phyloP scores from a whole-genome alignment of 1,140 invertebrate species.

The Heterodera carotae region DNA sequence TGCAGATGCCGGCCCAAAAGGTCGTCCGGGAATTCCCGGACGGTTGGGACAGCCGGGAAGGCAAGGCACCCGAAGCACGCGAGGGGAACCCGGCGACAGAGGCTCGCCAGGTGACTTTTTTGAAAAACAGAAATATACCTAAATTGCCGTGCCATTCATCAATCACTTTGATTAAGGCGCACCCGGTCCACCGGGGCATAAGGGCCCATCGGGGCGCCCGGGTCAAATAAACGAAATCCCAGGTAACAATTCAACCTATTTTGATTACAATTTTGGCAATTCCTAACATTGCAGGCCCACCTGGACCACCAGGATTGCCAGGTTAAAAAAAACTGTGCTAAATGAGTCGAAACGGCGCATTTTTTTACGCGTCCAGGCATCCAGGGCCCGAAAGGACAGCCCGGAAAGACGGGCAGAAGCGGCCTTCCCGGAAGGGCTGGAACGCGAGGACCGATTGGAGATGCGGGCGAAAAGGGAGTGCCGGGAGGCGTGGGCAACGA shows the following conservation, averaged over 20 bases:
- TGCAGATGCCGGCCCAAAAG: constrained; percentile 16
- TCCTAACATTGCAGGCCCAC: constrained; percentile 7
- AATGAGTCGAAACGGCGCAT: not conserved
- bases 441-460: constrained; percentile 14
- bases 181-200: constrained; percentile 17
- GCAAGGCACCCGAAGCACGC: not conserved
- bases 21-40: constrained; percentile 9
- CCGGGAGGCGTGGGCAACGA: constrained; percentile 16
- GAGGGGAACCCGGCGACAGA: constrained; percentile 15
- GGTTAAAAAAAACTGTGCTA: not conserved
- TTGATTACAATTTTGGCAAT: not conserved
- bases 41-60: constrained; percentile 13
- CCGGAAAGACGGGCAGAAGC: constrained; percentile 15
- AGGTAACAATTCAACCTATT: not conserved
- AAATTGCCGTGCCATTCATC: no score
- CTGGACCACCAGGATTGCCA: constrained; percentile 16
- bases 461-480: constrained; percentile 1
- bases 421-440: constrained; percentile 7
- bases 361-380: not conserved
- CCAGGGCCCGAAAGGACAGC: not conserved
- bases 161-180: constrained; percentile 20
- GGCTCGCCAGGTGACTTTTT: not conserved
- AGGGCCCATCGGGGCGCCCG: constrained; percentile 2
- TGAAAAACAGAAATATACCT: not conserved
- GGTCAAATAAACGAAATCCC: not conserved